These are phyloP conservation scores for Hofmannophila pseudospretella DNA, from an alignment of 2,888 invertebrate genomes.

Conservation along the genomic window DNA sequence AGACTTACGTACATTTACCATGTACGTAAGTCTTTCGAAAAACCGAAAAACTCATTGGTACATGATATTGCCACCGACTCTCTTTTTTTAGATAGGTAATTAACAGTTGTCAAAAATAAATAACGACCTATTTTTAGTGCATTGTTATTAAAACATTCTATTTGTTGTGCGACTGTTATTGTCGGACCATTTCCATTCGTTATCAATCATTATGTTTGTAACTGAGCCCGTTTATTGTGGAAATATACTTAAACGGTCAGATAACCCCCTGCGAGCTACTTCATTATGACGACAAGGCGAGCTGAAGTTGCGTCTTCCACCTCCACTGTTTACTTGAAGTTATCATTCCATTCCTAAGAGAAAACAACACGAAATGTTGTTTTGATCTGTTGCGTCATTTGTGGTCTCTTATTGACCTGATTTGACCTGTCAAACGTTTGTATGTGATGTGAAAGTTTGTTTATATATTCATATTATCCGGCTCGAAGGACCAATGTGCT, in stretches of 20 bases:
- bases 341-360: slow-evolving; percentile 21
- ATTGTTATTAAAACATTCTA: background rate
- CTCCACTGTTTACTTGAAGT: slow-evolving; percentile 33
- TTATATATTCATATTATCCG: no score
- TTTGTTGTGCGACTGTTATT: slow-evolving; percentile 16
- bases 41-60: no score
- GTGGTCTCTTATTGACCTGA: background rate
- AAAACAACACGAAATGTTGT: slow-evolving; percentile 17
- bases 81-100: no score
- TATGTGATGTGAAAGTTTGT: no score
- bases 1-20: no score
- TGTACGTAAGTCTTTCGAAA: no score
- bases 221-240: slow-evolving; percentile 49
- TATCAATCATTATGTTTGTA: slow-evolving; percentile 40
- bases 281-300: slow-evolving; percentile 48
- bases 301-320: slow-evolving; percentile 37
- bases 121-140: no score
- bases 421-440: background rate
- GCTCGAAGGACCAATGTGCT: no score
- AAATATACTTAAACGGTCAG: slow-evolving; percentile 57
- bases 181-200: slow-evolving; percentile 36
- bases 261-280: slow-evolving; percentile 58
- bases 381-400: slow-evolving; percentile 11
- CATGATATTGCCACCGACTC: no score
- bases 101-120: no score